phyloP scores from a whole-genome alignment of 1,140 invertebrate genomes.

The Glomeris maerens region DNA sequence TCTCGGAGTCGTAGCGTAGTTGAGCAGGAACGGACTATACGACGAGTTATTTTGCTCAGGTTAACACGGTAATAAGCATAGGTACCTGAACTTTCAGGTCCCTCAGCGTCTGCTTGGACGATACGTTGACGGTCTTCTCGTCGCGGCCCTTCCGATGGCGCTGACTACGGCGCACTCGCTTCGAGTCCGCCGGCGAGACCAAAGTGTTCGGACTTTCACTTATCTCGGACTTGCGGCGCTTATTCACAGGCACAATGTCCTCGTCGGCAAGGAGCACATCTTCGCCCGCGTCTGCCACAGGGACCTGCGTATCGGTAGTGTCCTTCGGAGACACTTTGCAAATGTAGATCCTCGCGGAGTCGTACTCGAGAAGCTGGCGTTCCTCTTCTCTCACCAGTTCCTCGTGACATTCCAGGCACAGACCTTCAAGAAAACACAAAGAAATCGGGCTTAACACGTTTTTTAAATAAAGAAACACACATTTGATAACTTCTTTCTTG shows the following conservation, averaged over 20 bases:
- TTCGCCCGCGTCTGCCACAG: not conserved
- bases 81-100: slow-evolving; percentile 29
- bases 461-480: too few species aligned
- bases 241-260: slow-evolving; percentile 10
- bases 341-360: slow-evolving; percentile 27
- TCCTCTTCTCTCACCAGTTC: slow-evolving; percentile 23
- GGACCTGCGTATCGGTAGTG: slow-evolving; percentile 7
- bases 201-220: too few species aligned
- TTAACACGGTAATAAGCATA: not conserved
- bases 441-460: too few species aligned
- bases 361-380: slow-evolving; percentile 25
- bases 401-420: slow-evolving; percentile 28
- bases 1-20: not conserved
- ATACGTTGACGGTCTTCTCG: slow-evolving; percentile 31
- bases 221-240: slow-evolving; percentile 12
- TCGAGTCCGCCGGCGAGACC: not conserved
- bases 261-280: not conserved
- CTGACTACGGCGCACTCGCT: slow-evolving; percentile 25
- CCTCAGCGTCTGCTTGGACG: slow-evolving; percentile 28
- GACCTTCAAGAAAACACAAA: too few species aligned
- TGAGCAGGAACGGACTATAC: not conserved
- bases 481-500: too few species aligned
- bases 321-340: slow-evolving; percentile 23
- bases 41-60: not conserved
- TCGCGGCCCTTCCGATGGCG: slow-evolving; percentile 29